These are phyloP conservation scores for Phocides pigmalion DNA, from an alignment of 1,140 invertebrate genomes.

Conservation along the genomic window DNA sequence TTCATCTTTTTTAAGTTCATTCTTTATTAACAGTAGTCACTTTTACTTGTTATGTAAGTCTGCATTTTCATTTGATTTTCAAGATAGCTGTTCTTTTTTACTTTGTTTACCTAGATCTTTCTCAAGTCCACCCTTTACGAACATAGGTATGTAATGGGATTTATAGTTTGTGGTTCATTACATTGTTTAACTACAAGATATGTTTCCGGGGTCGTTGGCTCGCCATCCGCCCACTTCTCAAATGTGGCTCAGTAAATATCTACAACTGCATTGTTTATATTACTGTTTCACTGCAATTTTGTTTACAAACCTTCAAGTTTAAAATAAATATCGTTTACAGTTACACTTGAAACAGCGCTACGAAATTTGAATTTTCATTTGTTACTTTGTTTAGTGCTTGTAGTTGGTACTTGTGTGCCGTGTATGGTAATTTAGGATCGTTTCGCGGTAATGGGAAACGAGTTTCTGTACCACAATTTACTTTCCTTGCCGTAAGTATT, in stretches of 20 bases:
- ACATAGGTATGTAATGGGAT: slow-evolving; percentile 19
- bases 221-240: slow-evolving; percentile 53
- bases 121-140: background rate
- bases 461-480: background rate
- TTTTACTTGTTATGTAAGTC: no score
- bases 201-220: slow-evolving; percentile 59
- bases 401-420: background rate
- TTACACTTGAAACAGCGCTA: slow-evolving; percentile 15
- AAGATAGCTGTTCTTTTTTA: no score
- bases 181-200: slow-evolving; percentile 46
- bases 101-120: no score
- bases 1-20: no score
- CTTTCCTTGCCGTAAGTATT: background rate
- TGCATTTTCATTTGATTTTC: no score
- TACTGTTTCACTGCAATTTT: slow-evolving; percentile 47
- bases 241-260: slow-evolving; percentile 61
- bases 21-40: no score
- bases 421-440: slow-evolving; percentile 16
- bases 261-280: slow-evolving; percentile 52
- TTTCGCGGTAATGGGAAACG: slow-evolving; percentile 1
- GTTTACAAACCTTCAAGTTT: slow-evolving; percentile 35
- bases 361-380: slow-evolving; percentile 7
- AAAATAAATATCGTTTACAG: slow-evolving; percentile 33
- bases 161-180: slow-evolving; percentile 37
- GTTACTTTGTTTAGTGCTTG: slow-evolving; percentile 1